A percentile compares a stretch with the other conserved stretches of the same genome.
Conservation (phyloP, 2,113 vertebrate species). For the Fulmarus glacialis region DNA sequence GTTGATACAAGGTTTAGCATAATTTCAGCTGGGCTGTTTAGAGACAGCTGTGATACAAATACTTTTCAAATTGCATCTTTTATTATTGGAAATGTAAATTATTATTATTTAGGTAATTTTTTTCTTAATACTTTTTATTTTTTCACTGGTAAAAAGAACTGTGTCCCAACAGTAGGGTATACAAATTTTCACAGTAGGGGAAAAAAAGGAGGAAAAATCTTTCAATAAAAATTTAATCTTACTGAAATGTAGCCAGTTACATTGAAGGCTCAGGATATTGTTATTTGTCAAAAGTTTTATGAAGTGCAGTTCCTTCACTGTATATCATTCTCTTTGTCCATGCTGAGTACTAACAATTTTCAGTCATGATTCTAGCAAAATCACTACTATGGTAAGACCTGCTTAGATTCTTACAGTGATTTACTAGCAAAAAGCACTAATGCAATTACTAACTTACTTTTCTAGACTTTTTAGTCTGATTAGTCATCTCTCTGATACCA, state of each 20-base stretch:
- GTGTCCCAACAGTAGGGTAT: not conserved
- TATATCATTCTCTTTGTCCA: not conserved
- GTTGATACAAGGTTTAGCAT: not conserved
- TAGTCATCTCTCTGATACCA: conserved; percentile 5
- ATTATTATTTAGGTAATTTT: not conserved
- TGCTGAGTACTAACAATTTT: not conserved
- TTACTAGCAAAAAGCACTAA: not conserved
- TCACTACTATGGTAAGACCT: not conserved
- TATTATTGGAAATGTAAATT: not conserved
- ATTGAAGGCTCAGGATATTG: not conserved
- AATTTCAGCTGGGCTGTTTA: not conserved
- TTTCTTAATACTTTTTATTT: not conserved
- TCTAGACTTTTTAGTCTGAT: not conserved
- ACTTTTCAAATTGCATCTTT: not conserved
- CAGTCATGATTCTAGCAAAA: not conserved
- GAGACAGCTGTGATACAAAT: not conserved
- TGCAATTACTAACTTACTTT: not conserved
- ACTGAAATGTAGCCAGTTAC: not conserved
- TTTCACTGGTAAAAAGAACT: not conserved
- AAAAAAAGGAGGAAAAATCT: not conserved
- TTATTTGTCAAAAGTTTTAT: not conserved
- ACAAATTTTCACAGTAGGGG: not conserved
- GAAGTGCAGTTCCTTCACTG: not conserved
- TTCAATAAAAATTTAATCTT: not conserved
- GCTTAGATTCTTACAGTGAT: not conserved